phyloP scores from a whole-genome alignment of 2,113 vertebrate genomes.

The Prunella himalayana region DNA sequence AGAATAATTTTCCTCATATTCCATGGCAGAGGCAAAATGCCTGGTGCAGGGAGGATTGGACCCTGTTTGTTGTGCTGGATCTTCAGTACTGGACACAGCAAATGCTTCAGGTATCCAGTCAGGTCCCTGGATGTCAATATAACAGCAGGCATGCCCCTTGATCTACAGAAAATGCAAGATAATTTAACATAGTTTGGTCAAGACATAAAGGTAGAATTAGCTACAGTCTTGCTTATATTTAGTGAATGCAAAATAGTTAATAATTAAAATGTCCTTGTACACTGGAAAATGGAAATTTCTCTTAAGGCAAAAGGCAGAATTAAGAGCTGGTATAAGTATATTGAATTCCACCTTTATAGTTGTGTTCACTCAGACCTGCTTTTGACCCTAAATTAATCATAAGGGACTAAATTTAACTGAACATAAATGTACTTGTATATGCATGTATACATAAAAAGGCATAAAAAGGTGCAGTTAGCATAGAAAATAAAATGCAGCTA shows the following conservation, averaged over 20 bases:
- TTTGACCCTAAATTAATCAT: conserved; percentile 30
- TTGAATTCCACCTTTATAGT: not conserved
- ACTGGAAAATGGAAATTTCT: not conserved
- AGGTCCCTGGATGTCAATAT: not conserved
- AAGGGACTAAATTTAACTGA: conserved; percentile 18
- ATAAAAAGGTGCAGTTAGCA: conserved; percentile 14
- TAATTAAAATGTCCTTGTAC: not conserved
- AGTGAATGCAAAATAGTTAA: not conserved
- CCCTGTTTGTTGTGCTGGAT: not conserved
- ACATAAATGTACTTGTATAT: not conserved
- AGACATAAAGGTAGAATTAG: not conserved
- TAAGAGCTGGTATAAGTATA: not conserved
- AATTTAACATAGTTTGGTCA: not conserved
- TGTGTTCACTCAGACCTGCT: not conserved
- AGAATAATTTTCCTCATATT: not conserved
- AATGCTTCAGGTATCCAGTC: not conserved
- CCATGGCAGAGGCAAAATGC: not conserved
- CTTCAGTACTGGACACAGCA: not conserved
- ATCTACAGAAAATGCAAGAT: not conserved
- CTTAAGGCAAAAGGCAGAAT: not conserved
- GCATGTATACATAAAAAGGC: not conserved
- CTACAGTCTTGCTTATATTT: not conserved
- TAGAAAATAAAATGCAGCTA: conserved; percentile 50
- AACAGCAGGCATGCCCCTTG: not conserved
- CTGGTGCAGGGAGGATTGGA: no score